These are phyloP conservation scores for Spatulosminthurus flaviceps DNA, from an alignment of 2,888 invertebrate species.

Conservation along the genomic window DNA sequence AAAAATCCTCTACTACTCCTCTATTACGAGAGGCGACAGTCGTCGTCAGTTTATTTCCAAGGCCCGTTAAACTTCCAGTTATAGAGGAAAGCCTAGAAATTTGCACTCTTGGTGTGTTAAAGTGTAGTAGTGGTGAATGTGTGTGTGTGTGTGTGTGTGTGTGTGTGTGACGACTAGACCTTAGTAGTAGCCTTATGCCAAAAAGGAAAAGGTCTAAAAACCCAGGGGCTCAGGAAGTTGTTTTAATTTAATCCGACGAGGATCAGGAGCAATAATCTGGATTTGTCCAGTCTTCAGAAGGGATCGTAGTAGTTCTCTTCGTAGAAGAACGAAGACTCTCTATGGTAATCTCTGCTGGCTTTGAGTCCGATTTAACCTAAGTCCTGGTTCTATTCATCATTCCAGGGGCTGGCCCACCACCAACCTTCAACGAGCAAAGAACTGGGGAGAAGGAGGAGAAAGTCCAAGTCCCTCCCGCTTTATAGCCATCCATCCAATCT, in stretches of 20 bases:
- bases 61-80: slow-evolving; percentile 24
- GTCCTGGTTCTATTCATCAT: slow-evolving; percentile 63
- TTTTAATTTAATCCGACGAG: slow-evolving; percentile 56
- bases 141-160: slow-evolving; percentile 3
- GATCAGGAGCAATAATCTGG: slow-evolving; percentile 56
- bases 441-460: slow-evolving; percentile 16
- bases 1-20: slow-evolving; percentile 35
- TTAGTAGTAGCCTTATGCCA: slow-evolving; percentile 47
- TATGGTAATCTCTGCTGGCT: slow-evolving; percentile 57
- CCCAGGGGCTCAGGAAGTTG: slow-evolving; percentile 55
- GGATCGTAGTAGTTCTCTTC: slow-evolving; percentile 48
- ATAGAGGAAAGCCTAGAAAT: slow-evolving; percentile 37
- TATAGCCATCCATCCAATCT: slow-evolving; percentile 30
- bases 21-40: slow-evolving; percentile 25
- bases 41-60: slow-evolving; percentile 5
- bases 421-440: slow-evolving; percentile 2
- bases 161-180: slow-evolving; percentile 21
- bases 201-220: slow-evolving; percentile 51
- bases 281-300: slow-evolving; percentile 54
- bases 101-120: slow-evolving; percentile 34
- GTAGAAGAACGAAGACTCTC: slow-evolving; percentile 52
- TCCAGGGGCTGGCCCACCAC: slow-evolving; percentile 41
- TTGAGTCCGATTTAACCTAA: slow-evolving; percentile 64
- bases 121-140: neutral
- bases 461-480: neutral